A percentile compares a stretch with the other conserved stretches of the same genome.
These are phyloP conservation scores for Sphinx pinastri DNA, from an alignment of 2,888 invertebrate species.

Conservation along the genomic window DNA sequence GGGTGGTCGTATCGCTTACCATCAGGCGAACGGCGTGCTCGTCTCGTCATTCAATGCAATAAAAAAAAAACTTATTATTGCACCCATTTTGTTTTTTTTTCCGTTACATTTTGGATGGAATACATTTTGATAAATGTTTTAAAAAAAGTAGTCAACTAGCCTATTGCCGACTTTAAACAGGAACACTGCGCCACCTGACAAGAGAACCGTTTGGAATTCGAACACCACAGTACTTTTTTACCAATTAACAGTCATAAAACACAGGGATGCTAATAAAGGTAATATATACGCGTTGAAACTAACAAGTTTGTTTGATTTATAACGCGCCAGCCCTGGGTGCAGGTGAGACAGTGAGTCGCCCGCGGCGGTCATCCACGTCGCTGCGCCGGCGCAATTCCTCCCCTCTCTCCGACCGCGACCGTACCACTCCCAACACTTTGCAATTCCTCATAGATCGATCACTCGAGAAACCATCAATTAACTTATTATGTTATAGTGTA, in stretches of 20 bases:
- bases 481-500: conserved; percentile 53
- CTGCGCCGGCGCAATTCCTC: conserved; percentile 60
- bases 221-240: conserved; percentile 27
- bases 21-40: too few species aligned
- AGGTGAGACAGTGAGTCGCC: conserved; percentile 78
- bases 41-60: too few species aligned
- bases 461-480: conserved; percentile 71
- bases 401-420: conserved; percentile 32
- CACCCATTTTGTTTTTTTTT: too few species aligned
- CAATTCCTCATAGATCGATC: conserved; percentile 66
- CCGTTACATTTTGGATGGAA: too few species aligned
- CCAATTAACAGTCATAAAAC: conserved; percentile 21
- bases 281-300: conserved; percentile 17
- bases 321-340: conserved; percentile 61
- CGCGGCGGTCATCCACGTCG: conserved; percentile 66
- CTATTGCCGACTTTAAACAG: too few species aligned
- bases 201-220: not conserved
- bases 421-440: conserved; percentile 33
- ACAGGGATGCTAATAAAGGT: conserved; percentile 19
- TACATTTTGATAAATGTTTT: too few species aligned
- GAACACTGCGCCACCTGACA: not conserved
- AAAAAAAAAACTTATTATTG: too few species aligned
- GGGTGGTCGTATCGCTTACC: too few species aligned
- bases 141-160: too few species aligned
- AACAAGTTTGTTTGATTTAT: conserved; percentile 11